Conservation (phyloP, 92 coral and sea anemone species). For the Zoanthus sociatus region DNA sequence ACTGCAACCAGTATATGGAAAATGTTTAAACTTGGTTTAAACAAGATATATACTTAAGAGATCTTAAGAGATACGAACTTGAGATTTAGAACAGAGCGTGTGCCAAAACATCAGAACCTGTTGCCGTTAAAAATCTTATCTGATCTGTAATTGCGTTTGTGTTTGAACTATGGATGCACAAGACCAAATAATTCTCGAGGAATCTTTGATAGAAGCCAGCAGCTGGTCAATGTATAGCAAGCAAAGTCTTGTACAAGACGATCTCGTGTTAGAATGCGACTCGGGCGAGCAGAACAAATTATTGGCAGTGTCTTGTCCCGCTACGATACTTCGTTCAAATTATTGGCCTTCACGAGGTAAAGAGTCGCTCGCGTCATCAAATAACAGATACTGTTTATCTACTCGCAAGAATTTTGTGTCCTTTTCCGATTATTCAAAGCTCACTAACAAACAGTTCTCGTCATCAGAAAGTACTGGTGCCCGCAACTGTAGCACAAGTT, state of each 20-base stretch:
- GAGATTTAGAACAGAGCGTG: neutral
- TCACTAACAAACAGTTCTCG: neutral
- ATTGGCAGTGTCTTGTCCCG: neutral
- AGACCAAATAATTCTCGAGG: neutral
- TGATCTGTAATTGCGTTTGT: neutral
- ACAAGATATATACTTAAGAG: neutral
- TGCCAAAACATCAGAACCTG: neutral
- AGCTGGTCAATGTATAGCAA: constrained; percentile 7
- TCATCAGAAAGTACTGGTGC: neutral
- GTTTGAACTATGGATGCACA: neutral
- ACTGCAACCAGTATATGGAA: neutral
- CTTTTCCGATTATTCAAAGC: neutral
- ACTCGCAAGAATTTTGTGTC: neutral
- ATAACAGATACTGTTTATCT: neutral
- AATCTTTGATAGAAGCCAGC: neutral
- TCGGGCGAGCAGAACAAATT: neutral
- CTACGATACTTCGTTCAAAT: neutral
- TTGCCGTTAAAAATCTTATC: neutral
- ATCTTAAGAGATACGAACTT: no score
- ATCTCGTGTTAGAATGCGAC: neutral
- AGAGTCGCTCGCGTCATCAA: neutral
- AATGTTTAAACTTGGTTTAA: neutral
- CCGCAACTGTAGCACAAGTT: constrained; percentile 23
- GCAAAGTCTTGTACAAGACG: neutral
- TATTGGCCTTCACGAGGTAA: neutral